A percentile compares a stretch with the other conserved stretches of the same genome.
Evolutionary conservation across 2,797 vertebrate species (phyloP).

Genomic region (Halcyon leucocephala): DNA sequence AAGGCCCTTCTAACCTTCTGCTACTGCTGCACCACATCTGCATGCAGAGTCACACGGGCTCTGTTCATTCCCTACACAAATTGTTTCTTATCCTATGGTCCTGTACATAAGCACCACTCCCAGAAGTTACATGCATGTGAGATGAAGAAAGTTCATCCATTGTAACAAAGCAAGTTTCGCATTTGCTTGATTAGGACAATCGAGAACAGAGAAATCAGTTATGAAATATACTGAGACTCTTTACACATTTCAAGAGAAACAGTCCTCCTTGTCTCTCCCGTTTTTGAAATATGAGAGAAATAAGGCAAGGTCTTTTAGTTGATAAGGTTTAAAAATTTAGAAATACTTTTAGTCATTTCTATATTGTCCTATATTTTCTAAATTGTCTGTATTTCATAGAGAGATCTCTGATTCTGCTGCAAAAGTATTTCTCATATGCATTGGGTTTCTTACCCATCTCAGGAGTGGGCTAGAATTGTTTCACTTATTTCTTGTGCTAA

Average conservation of each 20-base stretch:
- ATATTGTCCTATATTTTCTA: no score
- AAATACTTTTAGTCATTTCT: background rate
- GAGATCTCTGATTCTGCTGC: background rate
- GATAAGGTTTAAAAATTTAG: background rate
- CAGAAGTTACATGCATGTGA: background rate
- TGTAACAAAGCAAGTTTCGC: background rate
- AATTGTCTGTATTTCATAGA: background rate
- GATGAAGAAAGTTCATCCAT: conserved; percentile 20
- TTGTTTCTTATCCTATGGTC: background rate
- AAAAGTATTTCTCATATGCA: background rate
- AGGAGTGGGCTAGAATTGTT: background rate
- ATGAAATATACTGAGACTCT: conserved; percentile 9
- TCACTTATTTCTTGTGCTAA: background rate
- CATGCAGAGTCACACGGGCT: background rate
- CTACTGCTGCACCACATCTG: background rate
- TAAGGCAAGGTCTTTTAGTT: background rate
- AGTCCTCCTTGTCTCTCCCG: background rate
- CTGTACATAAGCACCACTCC: background rate
- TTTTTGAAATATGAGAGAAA: background rate
- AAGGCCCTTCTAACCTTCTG: background rate
- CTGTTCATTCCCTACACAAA: background rate
- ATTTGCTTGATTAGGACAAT: background rate
- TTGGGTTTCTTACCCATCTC: background rate
- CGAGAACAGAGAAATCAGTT: background rate
- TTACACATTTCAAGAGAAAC: background rate